These are phyloP conservation scores for Coracias cyanogaster DNA, from an alignment of 2,797 vertebrate species.

Conservation along the genomic window DNA sequence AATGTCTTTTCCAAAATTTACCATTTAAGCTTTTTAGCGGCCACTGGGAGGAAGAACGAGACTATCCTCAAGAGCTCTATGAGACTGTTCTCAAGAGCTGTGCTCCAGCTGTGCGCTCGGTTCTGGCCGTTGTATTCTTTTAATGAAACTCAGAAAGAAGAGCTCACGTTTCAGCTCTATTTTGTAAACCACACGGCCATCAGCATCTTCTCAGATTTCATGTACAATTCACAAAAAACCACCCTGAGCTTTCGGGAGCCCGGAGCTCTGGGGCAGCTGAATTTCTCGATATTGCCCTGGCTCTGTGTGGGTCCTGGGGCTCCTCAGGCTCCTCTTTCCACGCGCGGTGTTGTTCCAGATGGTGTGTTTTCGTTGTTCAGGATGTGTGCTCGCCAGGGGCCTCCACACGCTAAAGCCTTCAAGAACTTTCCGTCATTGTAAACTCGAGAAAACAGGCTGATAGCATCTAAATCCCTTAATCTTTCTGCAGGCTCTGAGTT, in stretches of 20 bases:
- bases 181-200: background rate
- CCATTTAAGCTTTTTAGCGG: background rate
- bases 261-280: background rate
- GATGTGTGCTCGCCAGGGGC: background rate
- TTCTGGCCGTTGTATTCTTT: background rate
- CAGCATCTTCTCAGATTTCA: background rate
- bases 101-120: accelerated
- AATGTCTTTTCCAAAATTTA: background rate
- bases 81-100: background rate
- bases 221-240: background rate
- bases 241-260: background rate
- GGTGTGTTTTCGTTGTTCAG: background rate
- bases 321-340: background rate
- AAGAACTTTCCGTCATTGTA: background rate
- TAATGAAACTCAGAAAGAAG: background rate
- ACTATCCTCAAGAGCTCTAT: accelerated
- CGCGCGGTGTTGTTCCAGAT: background rate
- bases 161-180: accelerated
- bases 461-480: background rate
- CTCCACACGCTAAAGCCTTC: background rate
- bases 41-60: background rate
- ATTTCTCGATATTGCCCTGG: background rate
- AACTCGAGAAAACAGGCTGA: background rate
- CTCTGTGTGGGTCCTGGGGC: background rate
- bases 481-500: background rate